Percentiles rank a stretch among this genome's conserved stretches.
These are phyloP conservation scores for Drosophila orena DNA, from an alignment of 1,140 invertebrate species.

Conservation along the genomic window DNA sequence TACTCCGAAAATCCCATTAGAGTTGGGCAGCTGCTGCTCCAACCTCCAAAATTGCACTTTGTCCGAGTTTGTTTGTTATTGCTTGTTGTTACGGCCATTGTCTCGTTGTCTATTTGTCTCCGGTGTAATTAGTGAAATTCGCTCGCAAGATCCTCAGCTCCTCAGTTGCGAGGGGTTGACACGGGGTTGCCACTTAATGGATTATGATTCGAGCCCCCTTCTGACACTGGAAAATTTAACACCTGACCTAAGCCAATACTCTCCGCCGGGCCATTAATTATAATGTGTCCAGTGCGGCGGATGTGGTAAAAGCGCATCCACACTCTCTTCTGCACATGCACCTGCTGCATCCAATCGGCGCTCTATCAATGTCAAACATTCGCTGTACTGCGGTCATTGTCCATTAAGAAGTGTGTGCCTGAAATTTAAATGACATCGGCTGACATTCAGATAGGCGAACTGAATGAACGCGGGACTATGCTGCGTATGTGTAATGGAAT, in stretches of 20 bases:
- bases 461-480: constrained; percentile 5
- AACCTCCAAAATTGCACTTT: constrained; percentile 44
- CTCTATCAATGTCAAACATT: constrained; percentile 57
- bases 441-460: constrained; percentile 2
- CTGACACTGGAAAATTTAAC: constrained; percentile 41
- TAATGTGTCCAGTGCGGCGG: constrained; percentile 43
- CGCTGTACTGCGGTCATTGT: constrained; percentile 26
- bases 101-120: constrained; percentile 35
- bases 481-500: constrained; percentile 25
- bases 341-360: constrained; percentile 24
- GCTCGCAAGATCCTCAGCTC: constrained; percentile 40
- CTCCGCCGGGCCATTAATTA: constrained; percentile 48
- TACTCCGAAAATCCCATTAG: constrained; percentile 50
- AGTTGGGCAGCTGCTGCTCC: constrained; percentile 42
- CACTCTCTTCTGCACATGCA: constrained; percentile 24
- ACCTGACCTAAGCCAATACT: constrained; percentile 49
- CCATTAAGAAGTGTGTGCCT: constrained; percentile 35
- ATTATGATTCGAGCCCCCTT: constrained; percentile 39
- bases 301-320: constrained; percentile 37
- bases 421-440: constrained; percentile 30
- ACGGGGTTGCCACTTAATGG: constrained; percentile 66
- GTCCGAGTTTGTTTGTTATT: constrained; percentile 41
- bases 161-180: constrained; percentile 26
- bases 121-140: constrained; percentile 68
- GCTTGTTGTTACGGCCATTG: constrained; percentile 38